Percentiles rank a stretch among this genome's conserved stretches.
Evolutionary conservation across 2,797 vertebrate species (phyloP).

Genomic region (Psittacula derbiana): DNA sequence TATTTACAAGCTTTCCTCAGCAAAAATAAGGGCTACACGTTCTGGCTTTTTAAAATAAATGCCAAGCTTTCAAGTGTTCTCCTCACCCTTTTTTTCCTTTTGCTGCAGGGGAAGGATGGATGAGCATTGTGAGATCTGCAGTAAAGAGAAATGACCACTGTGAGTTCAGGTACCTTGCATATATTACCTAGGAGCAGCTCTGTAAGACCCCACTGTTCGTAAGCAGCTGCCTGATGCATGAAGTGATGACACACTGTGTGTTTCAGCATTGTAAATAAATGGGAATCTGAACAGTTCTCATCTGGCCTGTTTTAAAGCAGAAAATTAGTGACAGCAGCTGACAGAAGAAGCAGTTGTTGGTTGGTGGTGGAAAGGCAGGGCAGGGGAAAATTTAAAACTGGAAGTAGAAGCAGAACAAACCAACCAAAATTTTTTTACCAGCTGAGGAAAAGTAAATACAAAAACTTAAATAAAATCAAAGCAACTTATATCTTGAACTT

Average conservation of each 20-base stretch:
- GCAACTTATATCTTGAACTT: not conserved
- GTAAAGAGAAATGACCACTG: not conserved
- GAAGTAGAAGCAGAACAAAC: not conserved
- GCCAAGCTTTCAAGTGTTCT: not conserved
- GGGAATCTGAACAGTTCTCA: not conserved
- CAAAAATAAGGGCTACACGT: not conserved
- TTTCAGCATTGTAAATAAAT: not conserved
- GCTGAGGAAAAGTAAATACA: not conserved
- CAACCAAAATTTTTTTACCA: not conserved
- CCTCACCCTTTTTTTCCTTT: not conserved
- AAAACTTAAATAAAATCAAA: not conserved
- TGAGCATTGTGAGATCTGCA: fast-evolving
- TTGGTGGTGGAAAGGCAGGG: not conserved
- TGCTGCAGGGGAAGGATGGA: fast-evolving
- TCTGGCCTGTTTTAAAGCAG: not conserved
- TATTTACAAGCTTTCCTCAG: not conserved
- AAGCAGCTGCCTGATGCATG: not conserved
- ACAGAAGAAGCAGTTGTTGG: not conserved
- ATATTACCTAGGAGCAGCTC: fast-evolving
- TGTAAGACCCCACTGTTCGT: not conserved
- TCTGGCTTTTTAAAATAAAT: not conserved
- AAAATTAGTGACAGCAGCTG: not conserved
- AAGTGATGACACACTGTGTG: fast-evolving
- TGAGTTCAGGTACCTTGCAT: not conserved
- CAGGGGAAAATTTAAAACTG: not conserved